Evolutionary conservation across 2,888 invertebrate species (phyloP).

Genomic region (Lydus trimaculatus): DNA sequence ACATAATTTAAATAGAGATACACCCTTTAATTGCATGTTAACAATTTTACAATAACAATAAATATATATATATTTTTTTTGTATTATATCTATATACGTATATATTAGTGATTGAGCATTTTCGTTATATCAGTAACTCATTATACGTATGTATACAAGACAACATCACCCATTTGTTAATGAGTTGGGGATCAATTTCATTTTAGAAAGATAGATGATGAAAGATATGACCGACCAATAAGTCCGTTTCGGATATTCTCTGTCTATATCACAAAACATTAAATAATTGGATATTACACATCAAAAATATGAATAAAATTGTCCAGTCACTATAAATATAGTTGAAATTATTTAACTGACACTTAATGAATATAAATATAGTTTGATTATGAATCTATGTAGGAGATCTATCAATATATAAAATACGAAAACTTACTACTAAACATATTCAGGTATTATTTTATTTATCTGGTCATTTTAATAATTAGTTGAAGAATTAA

Average conservation of each 20-base stretch:
- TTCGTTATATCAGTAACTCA: neutral
- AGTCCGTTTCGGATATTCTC: neutral
- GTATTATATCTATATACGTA: neutral
- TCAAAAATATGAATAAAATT: conserved; percentile 44
- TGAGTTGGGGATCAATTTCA: conserved; percentile 1
- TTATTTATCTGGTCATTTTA: conserved; percentile 12
- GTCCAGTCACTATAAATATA: conserved; percentile 44
- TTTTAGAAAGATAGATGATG: conserved; percentile 1
- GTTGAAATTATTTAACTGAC: conserved; percentile 43
- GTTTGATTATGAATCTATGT: neutral
- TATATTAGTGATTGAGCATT: neutral
- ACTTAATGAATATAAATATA: neutral
- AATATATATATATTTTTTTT: neutral
- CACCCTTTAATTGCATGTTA: conserved; percentile 2
- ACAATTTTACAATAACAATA: neutral
- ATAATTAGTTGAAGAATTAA: conserved; percentile 19
- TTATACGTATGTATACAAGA: neutral
- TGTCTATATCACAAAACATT: conserved; percentile 29
- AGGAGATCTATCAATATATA: neutral
- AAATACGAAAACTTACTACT: neutral
- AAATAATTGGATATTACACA: conserved; percentile 47
- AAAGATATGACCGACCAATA: neutral
- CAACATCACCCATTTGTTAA: neutral
- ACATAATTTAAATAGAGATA: neutral
- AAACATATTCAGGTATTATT: too few relatives aligned